These are phyloP conservation scores for Helobdella robusta DNA, from an alignment of 2,888 invertebrate species.

Conservation along the genomic window DNA sequence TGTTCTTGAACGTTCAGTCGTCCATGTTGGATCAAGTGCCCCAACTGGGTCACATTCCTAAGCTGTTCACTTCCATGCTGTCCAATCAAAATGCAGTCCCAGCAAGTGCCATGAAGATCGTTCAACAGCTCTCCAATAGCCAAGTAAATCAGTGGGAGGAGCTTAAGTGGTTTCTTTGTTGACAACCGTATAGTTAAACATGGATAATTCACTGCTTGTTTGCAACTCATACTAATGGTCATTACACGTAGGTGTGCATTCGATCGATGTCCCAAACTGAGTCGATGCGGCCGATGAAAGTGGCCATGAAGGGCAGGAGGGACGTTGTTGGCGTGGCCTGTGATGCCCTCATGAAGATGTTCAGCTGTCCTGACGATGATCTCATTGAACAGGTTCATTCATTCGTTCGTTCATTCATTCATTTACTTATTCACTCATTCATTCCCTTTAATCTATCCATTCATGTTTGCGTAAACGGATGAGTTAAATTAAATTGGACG, in stretches of 20 bases:
- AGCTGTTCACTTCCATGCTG: constrained; percentile 56
- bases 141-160: constrained; percentile 57
- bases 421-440: no score
- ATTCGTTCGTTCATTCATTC: no score
- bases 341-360: constrained; percentile 76
- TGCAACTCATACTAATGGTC: no score
- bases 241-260: constrained; percentile 53
- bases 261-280: constrained; percentile 62
- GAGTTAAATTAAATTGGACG: no score
- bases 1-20: constrained; percentile 74
- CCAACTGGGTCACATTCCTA: constrained; percentile 52
- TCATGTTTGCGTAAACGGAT: no score
- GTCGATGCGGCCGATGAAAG: constrained; percentile 77
- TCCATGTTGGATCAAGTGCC: constrained; percentile 65
- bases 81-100: constrained; percentile 59
- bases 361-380: constrained; percentile 63
- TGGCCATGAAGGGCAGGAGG: constrained; percentile 71
- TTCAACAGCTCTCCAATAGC: constrained; percentile 73
- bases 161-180: constrained; percentile 57
- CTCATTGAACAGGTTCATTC: constrained; percentile 58
- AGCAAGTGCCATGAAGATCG: constrained; percentile 69
- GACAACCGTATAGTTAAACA: neutral
- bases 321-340: constrained; percentile 77
- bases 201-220: no score
- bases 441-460: no score